A percentile compares a stretch with the other conserved stretches of the same genome.
Evolutionary conservation across 2,113 vertebrate genomes (phyloP).

Genomic region (Sardina pilchardus): DNA sequence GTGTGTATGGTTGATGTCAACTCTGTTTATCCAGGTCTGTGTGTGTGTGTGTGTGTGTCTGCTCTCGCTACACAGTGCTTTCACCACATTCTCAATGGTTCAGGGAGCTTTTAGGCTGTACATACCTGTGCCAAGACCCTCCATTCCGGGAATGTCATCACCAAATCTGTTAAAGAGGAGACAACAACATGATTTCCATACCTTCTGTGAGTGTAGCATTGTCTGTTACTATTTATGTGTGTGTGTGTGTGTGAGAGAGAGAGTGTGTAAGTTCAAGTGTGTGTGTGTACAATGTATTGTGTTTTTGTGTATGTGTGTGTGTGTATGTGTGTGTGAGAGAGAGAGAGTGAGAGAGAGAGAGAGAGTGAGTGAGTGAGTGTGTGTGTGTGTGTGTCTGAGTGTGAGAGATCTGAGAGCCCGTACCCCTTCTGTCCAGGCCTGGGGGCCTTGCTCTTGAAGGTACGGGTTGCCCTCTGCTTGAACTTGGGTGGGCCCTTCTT

Average conservation of each 20-base stretch:
- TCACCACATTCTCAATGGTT: neutral
- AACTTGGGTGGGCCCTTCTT: conserved; percentile 96
- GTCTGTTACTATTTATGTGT: neutral
- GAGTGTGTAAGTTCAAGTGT: conserved; percentile 8
- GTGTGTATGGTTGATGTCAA: neutral
- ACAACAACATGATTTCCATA: neutral
- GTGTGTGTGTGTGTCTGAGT: conserved; percentile 14
- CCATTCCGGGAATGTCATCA: conserved; percentile 95
- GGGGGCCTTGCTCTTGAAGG: conserved; percentile 98
- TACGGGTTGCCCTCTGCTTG: conserved; percentile 94
- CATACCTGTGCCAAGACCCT: conserved; percentile 86
- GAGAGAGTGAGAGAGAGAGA: neutral
- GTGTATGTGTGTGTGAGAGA: neutral
- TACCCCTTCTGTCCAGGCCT: conserved; percentile 96
- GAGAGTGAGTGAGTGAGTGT: neutral
- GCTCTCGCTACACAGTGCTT: neutral
- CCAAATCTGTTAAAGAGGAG: conserved; percentile 77
- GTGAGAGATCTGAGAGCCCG: conserved; percentile 2
- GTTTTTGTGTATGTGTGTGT: neutral
- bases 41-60: neutral
- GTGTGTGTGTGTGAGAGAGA: neutral
- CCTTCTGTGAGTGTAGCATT: neutral
- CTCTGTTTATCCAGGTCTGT: neutral
- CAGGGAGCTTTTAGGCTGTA: neutral
- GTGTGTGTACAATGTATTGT: neutral